Conservation (phyloP, 2,888 invertebrate species). For the Cephus pulcher region DNA sequence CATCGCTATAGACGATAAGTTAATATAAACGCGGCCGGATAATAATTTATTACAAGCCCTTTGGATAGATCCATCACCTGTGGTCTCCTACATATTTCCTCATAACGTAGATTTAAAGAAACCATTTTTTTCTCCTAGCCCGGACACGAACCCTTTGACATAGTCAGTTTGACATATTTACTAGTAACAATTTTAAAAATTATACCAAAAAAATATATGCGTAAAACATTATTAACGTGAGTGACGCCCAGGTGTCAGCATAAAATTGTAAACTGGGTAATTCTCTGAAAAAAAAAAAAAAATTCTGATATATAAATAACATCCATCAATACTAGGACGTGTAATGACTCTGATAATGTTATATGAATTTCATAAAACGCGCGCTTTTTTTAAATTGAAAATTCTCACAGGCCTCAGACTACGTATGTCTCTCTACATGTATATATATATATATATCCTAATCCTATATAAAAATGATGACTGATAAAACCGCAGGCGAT, state of each 20-base stretch:
- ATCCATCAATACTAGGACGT: not conserved
- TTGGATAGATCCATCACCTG: not conserved
- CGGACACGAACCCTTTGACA: too few species aligned
- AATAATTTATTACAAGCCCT: conserved; percentile 1
- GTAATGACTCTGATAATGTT: too few species aligned
- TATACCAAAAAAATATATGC: too few species aligned
- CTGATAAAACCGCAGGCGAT: not conserved
- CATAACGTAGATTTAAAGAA: too few species aligned
- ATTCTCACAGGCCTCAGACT: not conserved
- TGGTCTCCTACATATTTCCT: not conserved
- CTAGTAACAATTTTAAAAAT: too few species aligned
- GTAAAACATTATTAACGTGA: too few species aligned
- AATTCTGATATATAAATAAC: not conserved
- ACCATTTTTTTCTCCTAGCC: too few species aligned
- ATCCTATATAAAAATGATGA: too few species aligned
- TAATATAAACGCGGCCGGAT: not conserved
- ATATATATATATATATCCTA: too few species aligned
- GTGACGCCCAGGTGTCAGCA: too few species aligned
- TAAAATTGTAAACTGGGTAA: too few species aligned
- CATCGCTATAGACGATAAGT: not conserved
- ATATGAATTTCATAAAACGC: not conserved
- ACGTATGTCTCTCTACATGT: not conserved
- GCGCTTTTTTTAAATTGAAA: not conserved
- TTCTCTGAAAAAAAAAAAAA: not conserved
- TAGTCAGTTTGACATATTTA: not conserved